Base-by-base conservation (phyloP, 2,113 vertebrate species). In the Anguilla japonica region DNA sequence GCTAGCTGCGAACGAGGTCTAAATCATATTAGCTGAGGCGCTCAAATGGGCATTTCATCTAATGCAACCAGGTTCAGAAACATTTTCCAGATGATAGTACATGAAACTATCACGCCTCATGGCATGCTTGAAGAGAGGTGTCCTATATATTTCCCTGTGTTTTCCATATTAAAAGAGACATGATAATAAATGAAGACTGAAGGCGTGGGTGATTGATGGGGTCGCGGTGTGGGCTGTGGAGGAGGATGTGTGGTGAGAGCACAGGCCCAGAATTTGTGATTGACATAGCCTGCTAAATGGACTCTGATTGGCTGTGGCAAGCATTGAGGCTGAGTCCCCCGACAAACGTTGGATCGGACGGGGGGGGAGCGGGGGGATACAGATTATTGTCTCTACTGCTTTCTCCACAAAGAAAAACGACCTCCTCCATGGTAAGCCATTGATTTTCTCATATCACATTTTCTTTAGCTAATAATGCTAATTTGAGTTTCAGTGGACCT, bases 391-490 rank as follows among this genome's bases (percentile, higher is more conserved):
- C 26, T 75, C 22, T 15, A 82, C 41, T 81, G 75, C 60, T 43
- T 87, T 83, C 88, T 56, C 29, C 11, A 11, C 78, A 8, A 85
- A 85, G 87, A 89, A 85, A 89, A 91, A 89, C 81, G 87, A 83
- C 82, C 88, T 39, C 87, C 26, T 43, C 56, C 78, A 82, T 39
- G 57, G 22, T 14, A 29, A 40, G 75, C 82, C 80, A 91, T 90
- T 84, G 88, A 87, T 91, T 86, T 87, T 80, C 50, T 39, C 81
- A 57, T 80, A 78, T 71, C 22, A 75, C 85, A 86, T 87, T 90
- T 85, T 88, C 82, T 71, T 83, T 88, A 81, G 83, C 87, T 91
- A 89, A 91, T 88, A 84, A 86, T 67, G 82, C 86, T 84, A 87
- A 89, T 89, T 85, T 88, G 83, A 87, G 87, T 89, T 84, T 39